Conservation (phyloP, 1,140 invertebrate genomes). For the Macrotrachela quadricornifera region DNA sequence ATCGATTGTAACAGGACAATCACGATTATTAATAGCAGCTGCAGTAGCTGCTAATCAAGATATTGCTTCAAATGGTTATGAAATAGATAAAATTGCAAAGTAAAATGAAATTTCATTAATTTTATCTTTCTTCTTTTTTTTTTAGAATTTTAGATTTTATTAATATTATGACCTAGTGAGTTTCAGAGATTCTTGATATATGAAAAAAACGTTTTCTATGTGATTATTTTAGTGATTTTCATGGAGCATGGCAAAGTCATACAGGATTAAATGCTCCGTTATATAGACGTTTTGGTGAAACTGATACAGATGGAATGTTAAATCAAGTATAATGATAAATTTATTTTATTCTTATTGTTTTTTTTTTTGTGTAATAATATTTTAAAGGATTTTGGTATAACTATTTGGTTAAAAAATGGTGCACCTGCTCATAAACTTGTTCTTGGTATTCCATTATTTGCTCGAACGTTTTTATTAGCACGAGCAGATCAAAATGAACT, state of each 20-base stretch:
- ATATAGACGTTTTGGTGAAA: slow-evolving; percentile 14
- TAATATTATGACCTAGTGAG: slow-evolving; percentile 54
- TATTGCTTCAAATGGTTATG: slow-evolving; percentile 77
- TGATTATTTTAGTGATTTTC: slow-evolving; percentile 42
- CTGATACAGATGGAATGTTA: slow-evolving; percentile 9
- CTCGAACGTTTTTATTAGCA: slow-evolving; percentile 15
- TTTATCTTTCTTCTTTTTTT: too few relatives aligned
- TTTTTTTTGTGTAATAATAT: too few relatives aligned
- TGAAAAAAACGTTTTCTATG: too few relatives aligned
- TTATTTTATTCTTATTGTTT: too few relatives aligned
- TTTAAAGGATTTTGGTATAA: slow-evolving; percentile 13
- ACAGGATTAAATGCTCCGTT: slow-evolving; percentile 37
- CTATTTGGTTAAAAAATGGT: slow-evolving; percentile 49
- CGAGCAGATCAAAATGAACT: slow-evolving; percentile 47
- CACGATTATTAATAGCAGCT: slow-evolving; percentile 65
- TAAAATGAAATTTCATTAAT: too few relatives aligned
- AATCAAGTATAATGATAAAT: slow-evolving; percentile 9
- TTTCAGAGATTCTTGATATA: too few relatives aligned
- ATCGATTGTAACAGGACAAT: slow-evolving; percentile 45
- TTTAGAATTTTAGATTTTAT: slow-evolving; percentile 65
- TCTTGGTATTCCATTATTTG: slow-evolving; percentile 63
- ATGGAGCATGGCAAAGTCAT: slow-evolving; percentile 78
- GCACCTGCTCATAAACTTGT: slow-evolving; percentile 53
- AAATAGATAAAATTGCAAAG: slow-evolving; percentile 54
- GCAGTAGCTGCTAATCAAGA: slow-evolving; percentile 61